Evolutionary conservation across 2,888 invertebrate genomes (phyloP), one percentile per base, ranked within the genome.

Genomic region (Hyalella azteca): DNA sequence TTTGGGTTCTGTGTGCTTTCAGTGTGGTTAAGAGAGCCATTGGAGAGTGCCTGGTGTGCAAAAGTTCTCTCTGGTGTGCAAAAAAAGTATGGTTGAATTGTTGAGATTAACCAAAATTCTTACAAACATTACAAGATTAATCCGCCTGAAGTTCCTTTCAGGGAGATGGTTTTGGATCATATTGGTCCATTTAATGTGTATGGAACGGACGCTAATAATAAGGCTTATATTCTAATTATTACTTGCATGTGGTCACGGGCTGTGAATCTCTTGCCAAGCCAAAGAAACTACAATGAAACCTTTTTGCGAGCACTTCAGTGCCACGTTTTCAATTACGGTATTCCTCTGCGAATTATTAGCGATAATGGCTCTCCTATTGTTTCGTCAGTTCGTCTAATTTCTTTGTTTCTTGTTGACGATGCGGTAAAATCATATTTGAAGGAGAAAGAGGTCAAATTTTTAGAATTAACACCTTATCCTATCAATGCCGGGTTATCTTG

Each of bases 181-280:
- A 3, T 49, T 2, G 49, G 49, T 49, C 49, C 49, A 2, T n/a
- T 49, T 5, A 22, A 19, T 13, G 13, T 49, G 19, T 3, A n/a
- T n/a, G 49, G 49, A 49, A 13, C 19, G 4, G n/a, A 49, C 49
- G 49, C 19, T n/a, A 49, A 5, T 13, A 49, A 3, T 13, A 49
- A 49, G 49, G 49, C 49, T 1, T 49, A 49, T 19, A 19, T 49
- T 13, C 22, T 49, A n/a, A 49, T 49, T 13, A 22, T 49, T 22
- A 49, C n/a, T n/a, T 49, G 49, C 49, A 49, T n/a, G 49, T 49
- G 49, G 49, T 49, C 49, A 49, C 49, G 49, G 49, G 49, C 49
- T 49, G n/a, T 49, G 19, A 3, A 49, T 49, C 49, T 49, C 49
- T n/a, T 49, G 49, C n/a, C 19, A 15, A 49, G 13, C 22, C 9